Evolutionary conservation across 2,888 invertebrate species (phyloP).

Genomic region (Cheilosia scutellata): DNA sequence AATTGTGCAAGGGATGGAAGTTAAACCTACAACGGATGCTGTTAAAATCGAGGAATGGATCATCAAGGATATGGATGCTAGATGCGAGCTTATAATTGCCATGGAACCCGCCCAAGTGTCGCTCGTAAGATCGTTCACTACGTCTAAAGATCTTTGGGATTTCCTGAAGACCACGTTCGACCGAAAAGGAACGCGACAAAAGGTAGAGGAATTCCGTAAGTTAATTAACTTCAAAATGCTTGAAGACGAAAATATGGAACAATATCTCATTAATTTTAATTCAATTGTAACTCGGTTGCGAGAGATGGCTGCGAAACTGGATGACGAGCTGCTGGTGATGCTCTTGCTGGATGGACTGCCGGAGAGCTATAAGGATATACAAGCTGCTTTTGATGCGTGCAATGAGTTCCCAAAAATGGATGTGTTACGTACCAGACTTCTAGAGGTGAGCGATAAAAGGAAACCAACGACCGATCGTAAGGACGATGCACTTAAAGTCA

Average conservation of each 20-base stretch:
- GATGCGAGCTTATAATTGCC: slow-evolving; percentile 19
- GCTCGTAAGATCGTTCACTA: slow-evolving; percentile 10
- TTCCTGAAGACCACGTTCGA: slow-evolving; percentile 13
- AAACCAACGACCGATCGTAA: slow-evolving; percentile 10
- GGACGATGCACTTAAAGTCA: slow-evolving; percentile 18
- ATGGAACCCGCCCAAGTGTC: slow-evolving; percentile 37
- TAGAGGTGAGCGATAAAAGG: slow-evolving; percentile 14
- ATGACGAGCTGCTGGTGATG: slow-evolving; percentile 47
- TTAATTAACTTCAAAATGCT: slow-evolving; percentile 56
- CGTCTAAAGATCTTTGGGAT: slow-evolving; percentile 44
- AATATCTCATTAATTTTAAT: slow-evolving; percentile 49
- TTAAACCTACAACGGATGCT: background rate
- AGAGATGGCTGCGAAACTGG: slow-evolving; percentile 46
- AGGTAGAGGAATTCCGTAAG: slow-evolving; percentile 50
- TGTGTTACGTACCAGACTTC: background rate
- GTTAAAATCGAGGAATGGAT: slow-evolving; percentile 2
- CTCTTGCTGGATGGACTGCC: slow-evolving; percentile 48
- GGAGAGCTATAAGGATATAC: slow-evolving; percentile 36
- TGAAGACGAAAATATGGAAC: slow-evolving; percentile 22
- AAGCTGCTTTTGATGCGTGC: slow-evolving; percentile 53
- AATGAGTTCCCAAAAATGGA: slow-evolving; percentile 40
- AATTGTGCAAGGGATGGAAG: slow-evolving; percentile 4
- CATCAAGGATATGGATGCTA: slow-evolving; percentile 28
- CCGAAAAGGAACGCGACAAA: slow-evolving; percentile 30
- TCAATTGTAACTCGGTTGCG: slow-evolving; percentile 29